Base-by-base conservation (phyloP, 64 coral and sea anemone genomes). In the Anthopleura sola region DNA sequence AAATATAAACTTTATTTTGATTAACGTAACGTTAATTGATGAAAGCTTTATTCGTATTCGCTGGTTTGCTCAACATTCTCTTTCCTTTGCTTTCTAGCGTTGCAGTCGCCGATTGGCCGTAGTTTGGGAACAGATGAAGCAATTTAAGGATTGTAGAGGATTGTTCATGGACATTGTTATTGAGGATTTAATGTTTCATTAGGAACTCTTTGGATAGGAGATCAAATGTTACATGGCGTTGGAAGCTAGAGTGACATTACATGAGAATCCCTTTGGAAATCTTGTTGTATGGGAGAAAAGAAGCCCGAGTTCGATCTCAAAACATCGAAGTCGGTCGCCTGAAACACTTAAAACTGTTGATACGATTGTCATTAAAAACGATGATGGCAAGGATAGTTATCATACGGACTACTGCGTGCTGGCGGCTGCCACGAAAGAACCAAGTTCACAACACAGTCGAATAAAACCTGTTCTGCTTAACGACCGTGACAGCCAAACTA, bases 1-100 rank as follows among this genome's bases (percentile, higher is more conserved):
- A 95, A 91, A 95, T 95, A 95, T 95, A 95, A 92, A 90, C 94
- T 87, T 83, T 88, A 89, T 92, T 97, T 97, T 92, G 94, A 93
- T 93, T 86, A 97, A 92, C 90, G 78, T 90, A 92, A 97, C 90
- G 94, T 97, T 83, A 97, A 92, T 86, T 87, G 94, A 92, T 97
- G 94, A 92, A 97, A 97, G 94, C 90, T 92, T 92, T 89, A 97
- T 92, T 97, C 90, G 87, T 92, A 83, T 92, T 87, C 66, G 68
- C 71, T 90, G 57, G 36, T 87, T 83, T 85, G 58, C 55, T 64
- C 55, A 58, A 62, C 49, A 83, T 79, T 84, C 82, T 79, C 49
- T 84, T 88, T 80, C 44, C 37, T 54, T 36, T 88, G 64, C 83
- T 55, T 60, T 56, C 87, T 81, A 85, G 80, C 86, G 40, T 17